phyloP scores from a whole-genome alignment of 2,113 vertebrate species.

The Aegithalos caudatus region DNA sequence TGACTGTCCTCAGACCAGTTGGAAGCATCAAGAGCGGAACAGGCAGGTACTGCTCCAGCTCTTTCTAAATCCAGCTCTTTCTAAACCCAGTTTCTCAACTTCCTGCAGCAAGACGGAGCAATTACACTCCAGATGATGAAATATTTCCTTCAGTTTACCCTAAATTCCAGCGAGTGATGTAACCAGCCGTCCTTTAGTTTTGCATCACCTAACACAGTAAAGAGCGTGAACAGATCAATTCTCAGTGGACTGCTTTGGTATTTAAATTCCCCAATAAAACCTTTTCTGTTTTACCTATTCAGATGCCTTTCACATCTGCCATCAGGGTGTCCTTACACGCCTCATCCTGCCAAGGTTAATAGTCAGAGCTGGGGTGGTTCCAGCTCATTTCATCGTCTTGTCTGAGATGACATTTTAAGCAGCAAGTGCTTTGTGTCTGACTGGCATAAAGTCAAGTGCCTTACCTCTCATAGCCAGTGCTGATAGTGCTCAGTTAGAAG shows the following conservation, averaged over 20 bases:
- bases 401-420: constrained; percentile 40
- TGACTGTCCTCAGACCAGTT: neutral
- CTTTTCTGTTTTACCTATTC: neutral
- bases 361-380: neutral
- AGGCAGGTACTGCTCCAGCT: constrained; percentile 40
- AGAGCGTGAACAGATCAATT: neutral
- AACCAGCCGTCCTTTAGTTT: constrained; percentile 1
- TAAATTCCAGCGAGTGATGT: constrained; percentile 10
- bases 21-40: neutral
- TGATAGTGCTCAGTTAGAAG: constrained; percentile 1
- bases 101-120: constrained; percentile 22
- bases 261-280: neutral
- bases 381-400: constrained; percentile 13
- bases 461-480: constrained; percentile 24
- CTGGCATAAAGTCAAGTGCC: neutral
- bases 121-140: constrained; percentile 32
- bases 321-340: neutral
- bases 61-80: constrained; percentile 55
- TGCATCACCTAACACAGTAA: neutral
- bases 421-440: constrained; percentile 13
- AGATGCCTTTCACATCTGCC: neutral
- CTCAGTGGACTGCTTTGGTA: fast-evolving
- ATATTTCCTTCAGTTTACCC: constrained; percentile 62
- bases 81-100: constrained; percentile 57
- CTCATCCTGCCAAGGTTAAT: neutral